These are phyloP conservation scores for Sebastes itinus DNA, from an alignment of 2,797 vertebrate genomes.

Conservation along the genomic window DNA sequence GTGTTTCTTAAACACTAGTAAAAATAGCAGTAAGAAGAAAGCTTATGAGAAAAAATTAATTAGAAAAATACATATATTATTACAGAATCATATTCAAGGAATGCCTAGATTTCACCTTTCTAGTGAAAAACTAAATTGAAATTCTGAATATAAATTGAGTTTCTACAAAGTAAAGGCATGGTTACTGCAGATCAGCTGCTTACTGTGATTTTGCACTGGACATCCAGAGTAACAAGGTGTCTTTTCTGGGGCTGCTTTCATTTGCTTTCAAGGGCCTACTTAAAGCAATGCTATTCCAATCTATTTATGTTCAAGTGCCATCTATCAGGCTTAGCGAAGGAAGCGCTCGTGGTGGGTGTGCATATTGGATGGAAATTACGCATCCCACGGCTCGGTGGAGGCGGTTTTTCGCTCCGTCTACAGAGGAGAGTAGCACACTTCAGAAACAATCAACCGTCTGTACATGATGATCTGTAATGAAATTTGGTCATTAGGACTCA, in stretches of 20 bases:
- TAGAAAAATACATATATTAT: not conserved
- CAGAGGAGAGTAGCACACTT: constrained; percentile 41
- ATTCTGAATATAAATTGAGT: not conserved
- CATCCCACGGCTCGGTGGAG: constrained; percentile 58
- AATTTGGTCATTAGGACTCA: constrained; percentile 11
- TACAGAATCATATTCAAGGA: not conserved
- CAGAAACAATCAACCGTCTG: constrained; percentile 59
- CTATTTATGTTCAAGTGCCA: constrained; percentile 76
- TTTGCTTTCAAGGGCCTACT: constrained; percentile 67
- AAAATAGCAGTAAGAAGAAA: not conserved
- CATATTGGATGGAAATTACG: constrained; percentile 51
- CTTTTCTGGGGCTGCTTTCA: constrained; percentile 50
- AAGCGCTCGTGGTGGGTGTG: constrained; percentile 56
- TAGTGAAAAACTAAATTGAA: not conserved
- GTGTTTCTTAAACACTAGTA: not conserved
- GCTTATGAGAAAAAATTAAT: not conserved
- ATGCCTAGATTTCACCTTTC: not conserved
- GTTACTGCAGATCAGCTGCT: constrained; percentile 6
- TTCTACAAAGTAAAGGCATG: not conserved
- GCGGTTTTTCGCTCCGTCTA: constrained; percentile 41
- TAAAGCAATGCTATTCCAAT: constrained; percentile 57
- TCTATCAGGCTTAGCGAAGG: constrained; percentile 59
- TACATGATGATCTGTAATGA: constrained; percentile 28
- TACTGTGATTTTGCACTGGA: constrained; percentile 19
- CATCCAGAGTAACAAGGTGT: constrained; percentile 31